Conservation (phyloP, 1,140 invertebrate genomes). For the Drosophila sproati region DNA sequence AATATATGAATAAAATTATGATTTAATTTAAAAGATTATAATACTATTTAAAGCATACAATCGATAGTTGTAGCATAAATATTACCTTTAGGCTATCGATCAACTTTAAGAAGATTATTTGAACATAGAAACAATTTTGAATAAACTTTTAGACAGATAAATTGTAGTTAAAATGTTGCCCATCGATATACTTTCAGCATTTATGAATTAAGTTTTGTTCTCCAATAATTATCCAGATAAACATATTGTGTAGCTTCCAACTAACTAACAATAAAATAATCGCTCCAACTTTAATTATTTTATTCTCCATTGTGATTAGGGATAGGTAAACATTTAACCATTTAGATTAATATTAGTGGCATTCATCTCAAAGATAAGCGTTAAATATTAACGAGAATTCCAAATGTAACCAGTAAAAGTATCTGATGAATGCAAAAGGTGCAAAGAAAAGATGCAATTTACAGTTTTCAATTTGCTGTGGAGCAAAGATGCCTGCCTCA, state of each 20-base stretch:
- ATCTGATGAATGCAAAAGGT: conserved; percentile 25
- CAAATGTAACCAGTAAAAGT: conserved; percentile 16
- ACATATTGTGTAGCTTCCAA: too few species aligned
- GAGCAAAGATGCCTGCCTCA: conserved; percentile 41
- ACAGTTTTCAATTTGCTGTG: conserved; percentile 36
- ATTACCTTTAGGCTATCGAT: too few species aligned
- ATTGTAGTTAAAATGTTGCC: too few species aligned
- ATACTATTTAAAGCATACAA: not conserved
- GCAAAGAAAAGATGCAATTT: conserved; percentile 14
- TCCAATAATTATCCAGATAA: too few species aligned
- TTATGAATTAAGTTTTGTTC: too few species aligned
- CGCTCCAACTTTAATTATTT: not conserved
- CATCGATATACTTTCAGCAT: too few species aligned
- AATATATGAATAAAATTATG: too few species aligned
- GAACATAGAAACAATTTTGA: too few species aligned
- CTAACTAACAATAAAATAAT: not conserved
- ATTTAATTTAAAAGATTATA: too few species aligned
- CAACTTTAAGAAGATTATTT: too few species aligned
- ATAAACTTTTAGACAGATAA: too few species aligned
- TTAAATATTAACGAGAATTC: conserved; percentile 8
- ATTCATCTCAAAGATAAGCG: conserved; percentile 17
- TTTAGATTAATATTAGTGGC: conserved; percentile 4
- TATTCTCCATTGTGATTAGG: not conserved
- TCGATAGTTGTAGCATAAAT: not conserved
- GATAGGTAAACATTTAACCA: not conserved